Percentiles rank a stretch among this genome's conserved stretches.
Evolutionary conservation across 2,113 vertebrate genomes (phyloP).

Genomic region (Hemichromis elongatus): DNA sequence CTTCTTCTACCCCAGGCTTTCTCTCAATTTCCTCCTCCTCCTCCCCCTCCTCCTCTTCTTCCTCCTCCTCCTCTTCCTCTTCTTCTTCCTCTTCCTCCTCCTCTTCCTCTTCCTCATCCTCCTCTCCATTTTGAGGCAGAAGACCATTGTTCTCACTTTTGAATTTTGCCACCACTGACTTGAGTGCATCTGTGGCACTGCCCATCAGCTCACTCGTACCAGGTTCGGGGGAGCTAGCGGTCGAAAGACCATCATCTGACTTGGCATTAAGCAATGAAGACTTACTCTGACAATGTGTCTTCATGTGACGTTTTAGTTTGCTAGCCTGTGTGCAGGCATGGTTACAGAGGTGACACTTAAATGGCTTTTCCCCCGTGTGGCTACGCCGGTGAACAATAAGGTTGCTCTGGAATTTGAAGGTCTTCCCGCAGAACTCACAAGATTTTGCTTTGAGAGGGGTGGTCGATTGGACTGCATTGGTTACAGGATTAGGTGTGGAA

Average conservation of each 20-base stretch:
- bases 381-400: conserved; percentile 95
- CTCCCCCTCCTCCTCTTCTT: conserved; percentile 83
- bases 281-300: conserved; percentile 94
- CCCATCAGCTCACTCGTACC: conserved; percentile 90
- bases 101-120: conserved; percentile 64
- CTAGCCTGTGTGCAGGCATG: conserved; percentile 98
- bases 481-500: conserved; percentile 67
- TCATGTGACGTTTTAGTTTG: conserved; percentile 99
- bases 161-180: conserved; percentile 96
- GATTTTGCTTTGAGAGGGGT: conserved; percentile 92
- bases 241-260: conserved; percentile 92
- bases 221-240: conserved; percentile 91
- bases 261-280: conserved; percentile 87
- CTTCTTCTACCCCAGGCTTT: conserved; percentile 80
- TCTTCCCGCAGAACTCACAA: conserved; percentile 97
- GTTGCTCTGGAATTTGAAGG: conserved; percentile 99
- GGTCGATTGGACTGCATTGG: conserved; percentile 66
- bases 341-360: conserved; percentile 97
- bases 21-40: conserved; percentile 86
- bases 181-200: conserved; percentile 91
- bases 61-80: conserved; percentile 85
- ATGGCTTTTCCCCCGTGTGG: conserved; percentile 97
- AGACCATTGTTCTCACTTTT: conserved; percentile 90
- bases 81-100: conserved; percentile 87
- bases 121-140: conserved; percentile 89